A percentile compares a stretch with the other conserved stretches of the same genome.
phyloP scores from a whole-genome alignment of 2,113 vertebrate species.

The Alligator sinensis region DNA sequence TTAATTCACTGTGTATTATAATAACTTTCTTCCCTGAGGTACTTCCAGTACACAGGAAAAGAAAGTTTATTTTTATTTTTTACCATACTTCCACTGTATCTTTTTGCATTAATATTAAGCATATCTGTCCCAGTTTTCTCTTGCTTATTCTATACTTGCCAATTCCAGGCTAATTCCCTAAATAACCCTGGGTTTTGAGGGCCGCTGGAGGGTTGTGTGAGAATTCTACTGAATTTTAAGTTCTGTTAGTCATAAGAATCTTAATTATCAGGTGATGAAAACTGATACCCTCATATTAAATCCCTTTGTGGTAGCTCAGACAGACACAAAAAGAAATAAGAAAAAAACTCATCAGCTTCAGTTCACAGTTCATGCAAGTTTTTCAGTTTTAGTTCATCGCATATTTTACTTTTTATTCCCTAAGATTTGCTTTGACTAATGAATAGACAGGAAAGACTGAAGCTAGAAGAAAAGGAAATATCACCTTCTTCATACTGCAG shows the following conservation, averaged over 20 bases:
- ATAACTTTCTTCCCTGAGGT: slow-evolving; percentile 57
- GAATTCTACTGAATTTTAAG: slow-evolving; percentile 64
- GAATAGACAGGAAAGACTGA: not conserved
- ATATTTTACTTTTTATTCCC: slow-evolving; percentile 23
- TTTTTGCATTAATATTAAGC: slow-evolving; percentile 67
- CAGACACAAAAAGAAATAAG: slow-evolving; percentile 43
- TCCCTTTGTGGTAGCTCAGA: not conserved
- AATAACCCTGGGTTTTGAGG: slow-evolving; percentile 40
- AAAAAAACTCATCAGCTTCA: slow-evolving; percentile 30
- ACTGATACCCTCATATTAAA: slow-evolving; percentile 29
- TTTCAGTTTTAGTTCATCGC: not conserved
- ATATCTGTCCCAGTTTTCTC: slow-evolving; percentile 57
- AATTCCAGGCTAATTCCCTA: slow-evolving; percentile 36
- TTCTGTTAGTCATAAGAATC: slow-evolving; percentile 53
- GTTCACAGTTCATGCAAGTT: slow-evolving; percentile 15
- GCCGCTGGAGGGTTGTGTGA: slow-evolving; percentile 46
- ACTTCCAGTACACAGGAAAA: slow-evolving; percentile 63
- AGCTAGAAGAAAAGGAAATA: not conserved
- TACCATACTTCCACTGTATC: slow-evolving; percentile 36
- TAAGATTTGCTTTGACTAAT: not conserved
- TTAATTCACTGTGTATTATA: slow-evolving; percentile 57
- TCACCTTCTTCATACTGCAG: not conserved
- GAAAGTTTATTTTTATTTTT: slow-evolving; percentile 70
- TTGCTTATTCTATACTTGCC: slow-evolving; percentile 51
- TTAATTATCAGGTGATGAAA: slow-evolving; percentile 59